Evolutionary conservation across 2,888 invertebrate species (phyloP), one percentile per base, ranked within the genome.

Genomic region (Nebria salina): DNA sequence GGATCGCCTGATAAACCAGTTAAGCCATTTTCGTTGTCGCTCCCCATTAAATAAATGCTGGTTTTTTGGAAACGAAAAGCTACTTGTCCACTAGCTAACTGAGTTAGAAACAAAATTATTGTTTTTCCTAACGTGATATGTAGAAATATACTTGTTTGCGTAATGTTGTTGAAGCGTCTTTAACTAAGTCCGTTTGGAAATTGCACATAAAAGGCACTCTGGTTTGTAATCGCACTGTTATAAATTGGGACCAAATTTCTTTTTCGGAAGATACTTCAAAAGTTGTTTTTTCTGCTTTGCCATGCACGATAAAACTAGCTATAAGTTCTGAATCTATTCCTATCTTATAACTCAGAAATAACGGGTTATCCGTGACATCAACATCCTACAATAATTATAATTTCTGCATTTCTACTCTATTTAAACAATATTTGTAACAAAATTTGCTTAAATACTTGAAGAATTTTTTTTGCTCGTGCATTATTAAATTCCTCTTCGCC

Each of bases 341-440:
- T 83, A 91, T 88, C 25, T 90, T 90, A 84, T 91, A 90, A 81
- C 90, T 90, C 68, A 95, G 89, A 76, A 95, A 90, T 81, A 95
- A 90, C 2, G 95, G 95, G 89, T 95, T 95, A 86, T 95, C 95
- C 76, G 95, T 95, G 85, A 95, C 94, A 87, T 95, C 94, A 81
- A 95, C 93, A 88, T 94, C 93, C 91, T 91, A 84, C 72, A 83
- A 78, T 76, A 77, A 15, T 68, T 15, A 68, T 25, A 15, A 0
- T 68, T 13, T n/a, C n/a, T 2, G 68, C 9, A 65, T 15, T 4
- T 15, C 3, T 65, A 65, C 15, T 13, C 13, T 65, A 65, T 0
- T 65, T 13, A 0, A 65, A 1, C 15, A 65, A 20, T 20, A 20
- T 20, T 20, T 65, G 3, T n/a, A 65, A n/a, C 65, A 65, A 72